Percentiles rank a stretch among this genome's conserved stretches.
phyloP scores from a whole-genome alignment of 92 coral and sea anemone genomes.

The Phenganax marumi region DNA sequence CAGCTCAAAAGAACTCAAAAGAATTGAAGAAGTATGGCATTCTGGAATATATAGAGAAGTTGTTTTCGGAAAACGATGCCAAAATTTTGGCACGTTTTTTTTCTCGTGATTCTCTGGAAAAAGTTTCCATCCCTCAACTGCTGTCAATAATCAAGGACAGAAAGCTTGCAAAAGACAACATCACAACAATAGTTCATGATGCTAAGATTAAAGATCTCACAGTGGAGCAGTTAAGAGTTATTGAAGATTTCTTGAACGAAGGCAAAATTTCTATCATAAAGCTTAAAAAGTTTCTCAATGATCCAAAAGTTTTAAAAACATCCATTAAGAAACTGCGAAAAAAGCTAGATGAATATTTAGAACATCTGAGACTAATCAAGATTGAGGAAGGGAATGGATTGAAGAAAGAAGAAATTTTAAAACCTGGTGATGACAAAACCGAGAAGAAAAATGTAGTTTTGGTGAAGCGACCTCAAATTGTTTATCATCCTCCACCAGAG shows the following conservation, averaged over 20 bases:
- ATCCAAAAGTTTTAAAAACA: not conserved
- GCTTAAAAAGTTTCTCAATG: not conserved
- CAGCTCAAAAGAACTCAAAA: not conserved
- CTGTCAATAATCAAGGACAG: conserved; percentile 22
- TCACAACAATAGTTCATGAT: conserved; percentile 8
- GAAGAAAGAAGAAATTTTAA: conserved; percentile 41
- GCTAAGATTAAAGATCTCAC: conserved; percentile 5
- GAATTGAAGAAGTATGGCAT: not conserved
- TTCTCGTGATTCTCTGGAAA: not conserved
- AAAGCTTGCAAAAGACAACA: not conserved
- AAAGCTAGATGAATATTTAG: not conserved
- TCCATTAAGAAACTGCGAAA: conserved; percentile 5
- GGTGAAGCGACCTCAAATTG: conserved; percentile 89
- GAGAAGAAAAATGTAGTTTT: conserved; percentile 90
- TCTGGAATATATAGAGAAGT: not conserved
- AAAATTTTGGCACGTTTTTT: conserved; percentile 19
- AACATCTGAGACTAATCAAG: conserved; percentile 36
- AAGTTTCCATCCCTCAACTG: conserved; percentile 11
- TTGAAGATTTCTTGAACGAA: conserved; percentile 23
- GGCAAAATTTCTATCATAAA: not conserved
- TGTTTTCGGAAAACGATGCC: conserved; percentile 10
- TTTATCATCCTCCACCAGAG: conserved; percentile 98
- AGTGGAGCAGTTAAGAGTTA: not conserved
- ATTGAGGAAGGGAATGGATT: conserved; percentile 62
- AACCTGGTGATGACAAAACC: conserved; percentile 57